Percentiles rank a stretch among this genome's conserved stretches.
Conservation (phyloP, 2,888 invertebrate genomes). For the Chelonus formosanus region DNA sequence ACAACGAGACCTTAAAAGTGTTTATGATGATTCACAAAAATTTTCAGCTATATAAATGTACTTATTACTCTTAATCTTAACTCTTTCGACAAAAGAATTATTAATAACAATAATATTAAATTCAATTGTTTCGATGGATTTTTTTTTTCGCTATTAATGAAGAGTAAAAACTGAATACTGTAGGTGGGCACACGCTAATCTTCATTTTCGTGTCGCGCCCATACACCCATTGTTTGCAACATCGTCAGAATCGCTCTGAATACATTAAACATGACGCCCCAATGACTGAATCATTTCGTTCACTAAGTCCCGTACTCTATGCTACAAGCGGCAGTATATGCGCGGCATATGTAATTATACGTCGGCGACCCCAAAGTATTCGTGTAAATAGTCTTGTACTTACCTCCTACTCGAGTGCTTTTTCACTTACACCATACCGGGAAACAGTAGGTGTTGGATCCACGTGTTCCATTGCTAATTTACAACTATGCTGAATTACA, state of each 20-base stretch:
- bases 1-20: constrained; percentile 61
- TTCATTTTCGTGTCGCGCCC: constrained; percentile 54
- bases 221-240: constrained; percentile 50
- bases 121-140: too few relatives aligned
- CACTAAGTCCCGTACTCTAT: constrained; percentile 46
- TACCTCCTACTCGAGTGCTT: not conserved
- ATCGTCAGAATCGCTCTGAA: constrained; percentile 49
- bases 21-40: constrained; percentile 49
- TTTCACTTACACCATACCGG: constrained; percentile 22
- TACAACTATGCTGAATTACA: constrained; percentile 30
- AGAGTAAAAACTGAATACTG: constrained; percentile 26
- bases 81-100: too few relatives aligned
- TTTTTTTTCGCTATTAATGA: constrained; percentile 30
- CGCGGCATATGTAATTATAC: constrained; percentile 51
- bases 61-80: too few relatives aligned
- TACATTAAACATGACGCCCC: constrained; percentile 53
- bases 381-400: constrained; percentile 32
- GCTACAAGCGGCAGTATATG: constrained; percentile 38
- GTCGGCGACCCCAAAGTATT: constrained; percentile 44
- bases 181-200: constrained; percentile 47
- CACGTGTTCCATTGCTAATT: constrained; percentile 32
- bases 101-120: too few relatives aligned
- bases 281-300: constrained; percentile 52
- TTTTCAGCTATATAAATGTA: not conserved
- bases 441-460: constrained; percentile 29